A percentile compares a stretch with the other conserved stretches of the same genome.
phyloP scores from a whole-genome alignment of 2,888 invertebrate genomes.

The Lasioglossum leucozonium region DNA sequence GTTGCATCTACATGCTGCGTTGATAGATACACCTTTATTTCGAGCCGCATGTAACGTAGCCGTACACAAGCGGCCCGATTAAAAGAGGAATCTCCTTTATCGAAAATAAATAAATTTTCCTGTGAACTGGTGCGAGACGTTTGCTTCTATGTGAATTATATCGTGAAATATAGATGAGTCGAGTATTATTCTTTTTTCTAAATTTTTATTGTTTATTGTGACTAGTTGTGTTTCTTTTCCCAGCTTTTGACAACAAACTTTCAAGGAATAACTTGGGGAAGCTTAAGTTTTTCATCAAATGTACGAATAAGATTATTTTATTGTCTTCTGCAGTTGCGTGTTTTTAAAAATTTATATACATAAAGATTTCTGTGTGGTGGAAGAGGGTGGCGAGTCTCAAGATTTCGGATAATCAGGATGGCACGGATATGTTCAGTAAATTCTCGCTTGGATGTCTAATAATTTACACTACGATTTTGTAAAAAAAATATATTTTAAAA shows the following conservation, averaged over 20 bases:
- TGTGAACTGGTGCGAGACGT: background rate
- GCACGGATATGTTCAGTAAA: constrained; percentile 48
- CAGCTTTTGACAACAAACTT: background rate
- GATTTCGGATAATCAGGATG: constrained; percentile 41
- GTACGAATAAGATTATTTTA: too few relatives aligned
- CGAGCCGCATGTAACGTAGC: too few relatives aligned
- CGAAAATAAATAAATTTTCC: background rate
- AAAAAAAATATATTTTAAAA: constrained; percentile 21
- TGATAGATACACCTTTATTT: background rate
- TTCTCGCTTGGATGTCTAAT: background rate
- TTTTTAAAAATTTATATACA: background rate
- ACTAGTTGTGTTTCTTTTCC: background rate
- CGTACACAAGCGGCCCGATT: background rate
- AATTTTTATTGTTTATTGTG: background rate
- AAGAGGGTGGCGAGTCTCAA: background rate
- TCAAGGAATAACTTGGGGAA: too few relatives aligned
- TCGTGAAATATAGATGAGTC: background rate
- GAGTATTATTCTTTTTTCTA: background rate
- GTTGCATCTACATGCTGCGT: background rate
- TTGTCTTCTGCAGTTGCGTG: too few relatives aligned
- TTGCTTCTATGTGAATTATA: background rate
- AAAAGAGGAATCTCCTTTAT: background rate
- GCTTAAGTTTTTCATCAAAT: too few relatives aligned
- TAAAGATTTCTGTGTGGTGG: background rate
- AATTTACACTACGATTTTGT: background rate